Base-by-base conservation (phyloP, 2,888 invertebrate genomes). In the Parnassius mnemosyne region DNA sequence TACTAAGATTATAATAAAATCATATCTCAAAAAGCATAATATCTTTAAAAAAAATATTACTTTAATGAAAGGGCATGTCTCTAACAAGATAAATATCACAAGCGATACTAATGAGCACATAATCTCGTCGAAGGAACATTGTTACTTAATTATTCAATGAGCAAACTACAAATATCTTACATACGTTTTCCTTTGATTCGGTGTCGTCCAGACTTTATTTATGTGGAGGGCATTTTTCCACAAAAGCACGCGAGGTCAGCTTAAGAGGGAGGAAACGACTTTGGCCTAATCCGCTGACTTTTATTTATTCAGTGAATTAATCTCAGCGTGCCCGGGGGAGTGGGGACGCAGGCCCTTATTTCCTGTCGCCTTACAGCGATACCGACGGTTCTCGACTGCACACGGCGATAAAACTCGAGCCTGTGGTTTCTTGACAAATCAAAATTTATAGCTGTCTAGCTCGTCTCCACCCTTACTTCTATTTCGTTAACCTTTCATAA, bases 241-340 rank as follows among this genome's bases (percentile, higher is more conserved):
- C 85, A 86, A 88, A 85, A 85, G 87, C 89, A 89, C 85, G 86
- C 89, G 87, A 88, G 90, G 89, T 89, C 90, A 89, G 85, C 85
- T 85, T 85, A 83, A 86, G 89, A 87, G 90, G 89, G 88, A 87
- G 88, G 88, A 85, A 89, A 88, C 87, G 88, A 85, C 88, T 87
- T 83, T 83, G 87, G 84, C 85, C 88, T 90, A 90, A 90, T 90
- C 91, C 89, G 89, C 91, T 89, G 91, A 90, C 91, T 90, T 90
- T 91, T 91, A 90, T 91, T 91, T 91, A 91, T 91, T 90, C 91
- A 89, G 85, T 89, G 89, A 90, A 90, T 91, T 91, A 90, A 90
- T 91, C 90, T 90, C 84, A 72, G 77, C 79, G 72, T 70, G 78
- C 77, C 77, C 73, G 74, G 76, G 84, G 83, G 63, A 52, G 80